Base-by-base conservation (phyloP, 2,888 invertebrate genomes). In the Thyatira batis region DNA sequence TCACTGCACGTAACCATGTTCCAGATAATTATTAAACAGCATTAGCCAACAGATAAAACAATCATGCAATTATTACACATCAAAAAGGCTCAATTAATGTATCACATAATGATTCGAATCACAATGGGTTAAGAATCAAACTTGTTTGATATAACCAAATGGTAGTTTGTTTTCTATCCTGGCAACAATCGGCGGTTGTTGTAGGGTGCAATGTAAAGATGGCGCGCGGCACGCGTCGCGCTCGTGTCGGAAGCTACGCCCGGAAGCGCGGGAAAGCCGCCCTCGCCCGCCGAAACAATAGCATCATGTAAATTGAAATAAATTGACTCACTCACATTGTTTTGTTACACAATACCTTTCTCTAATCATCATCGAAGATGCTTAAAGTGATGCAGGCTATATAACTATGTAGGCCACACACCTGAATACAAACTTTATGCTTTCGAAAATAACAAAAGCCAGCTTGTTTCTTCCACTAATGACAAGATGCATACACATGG, bases 231-330 rank as follows among this genome's bases (percentile, higher is more conserved):
- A 88, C 89, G 89, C 78, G 90, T 76, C 85, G 70, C 60, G 77
- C 88, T 82, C 89, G 91, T 91, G 92, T 72, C 89, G 85, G 87
- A 84, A 86, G 83, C 80, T 63, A 62, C 77, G 77, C 54, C 85
- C 86, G 92, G 90, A 89, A 85, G 85, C 80, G 72, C 84, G 81
- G 79, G 82, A 80, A 79, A 80, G 83, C 80, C 79, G 78, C 88
- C 84, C 82, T 79, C 80, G 65, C 83, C 73, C 74, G 67, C 71
- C 83, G 73, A 89, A 87, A 91, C 90, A 92, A 90, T 88, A 76
- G 83, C 64, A 78, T 84, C 79, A 75, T 79, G 87, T 89, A 90
- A 92, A 92, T 92, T 92, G 90, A 92, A 89, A 92, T 92, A 90
- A 91, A 92, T 92, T 89, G 89, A 87, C 76, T 82, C 76, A 80